phyloP scores from a whole-genome alignment of 2,113 vertebrate genomes.

The Anarrhichthys ocellatus region DNA sequence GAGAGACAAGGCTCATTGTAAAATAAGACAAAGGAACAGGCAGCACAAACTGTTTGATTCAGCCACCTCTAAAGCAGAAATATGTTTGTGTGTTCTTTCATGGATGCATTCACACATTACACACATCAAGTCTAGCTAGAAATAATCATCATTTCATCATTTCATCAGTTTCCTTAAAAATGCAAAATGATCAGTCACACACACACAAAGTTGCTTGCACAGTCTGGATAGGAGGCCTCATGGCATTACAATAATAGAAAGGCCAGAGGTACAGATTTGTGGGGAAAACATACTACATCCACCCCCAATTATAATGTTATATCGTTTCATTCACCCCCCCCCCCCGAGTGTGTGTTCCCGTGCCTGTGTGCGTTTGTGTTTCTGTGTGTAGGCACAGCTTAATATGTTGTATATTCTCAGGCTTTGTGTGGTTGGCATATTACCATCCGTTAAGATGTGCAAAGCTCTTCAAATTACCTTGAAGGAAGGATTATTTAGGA shows the following conservation, averaged over 20 bases:
- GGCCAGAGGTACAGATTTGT: conserved; percentile 63
- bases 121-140: conserved; percentile 33
- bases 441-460: conserved; percentile 40
- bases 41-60: conserved; percentile 8
- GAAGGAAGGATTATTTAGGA: conserved; percentile 58
- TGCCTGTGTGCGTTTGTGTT: conserved; percentile 8
- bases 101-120: conserved; percentile 37
- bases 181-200: conserved; percentile 52
- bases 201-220: conserved; percentile 44
- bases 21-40: conserved; percentile 24
- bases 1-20: background rate
- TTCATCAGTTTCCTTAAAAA: conserved; percentile 54
- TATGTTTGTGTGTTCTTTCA: conserved; percentile 12
- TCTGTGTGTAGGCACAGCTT: conserved; percentile 29
- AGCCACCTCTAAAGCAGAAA: conserved; percentile 13
- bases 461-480: conserved; percentile 43
- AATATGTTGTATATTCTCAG: conserved; percentile 48
- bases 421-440: conserved; percentile 50
- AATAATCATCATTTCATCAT: too few relatives aligned
- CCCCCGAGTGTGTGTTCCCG: background rate
- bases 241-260: conserved; percentile 70
- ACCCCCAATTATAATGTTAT: conserved; percentile 61
- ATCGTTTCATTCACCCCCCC: conserved; percentile 57
- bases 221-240: conserved; percentile 51
- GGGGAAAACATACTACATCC: conserved; percentile 37